phyloP scores from a whole-genome alignment of 2,888 invertebrate genomes.

The Leptopilina drosophilae region DNA sequence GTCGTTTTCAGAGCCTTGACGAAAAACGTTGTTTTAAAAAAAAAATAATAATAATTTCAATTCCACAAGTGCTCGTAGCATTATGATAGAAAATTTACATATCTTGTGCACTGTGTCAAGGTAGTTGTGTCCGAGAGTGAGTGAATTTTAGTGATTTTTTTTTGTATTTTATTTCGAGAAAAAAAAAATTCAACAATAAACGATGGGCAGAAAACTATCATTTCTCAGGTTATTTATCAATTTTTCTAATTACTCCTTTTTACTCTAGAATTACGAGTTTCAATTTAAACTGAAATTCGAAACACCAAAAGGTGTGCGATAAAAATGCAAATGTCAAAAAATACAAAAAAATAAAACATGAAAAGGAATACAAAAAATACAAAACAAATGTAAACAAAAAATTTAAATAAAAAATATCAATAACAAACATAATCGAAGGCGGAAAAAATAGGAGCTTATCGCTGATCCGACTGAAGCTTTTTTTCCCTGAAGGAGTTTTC shows the following conservation, averaged over 20 bases:
- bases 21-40: conserved; percentile 7
- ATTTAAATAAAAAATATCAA: no score
- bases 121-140: neutral
- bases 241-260: neutral
- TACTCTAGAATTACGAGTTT: no score
- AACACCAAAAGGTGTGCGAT: no score
- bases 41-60: neutral
- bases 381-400: no score
- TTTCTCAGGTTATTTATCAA: conserved; percentile 9
- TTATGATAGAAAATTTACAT: conserved; percentile 24
- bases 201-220: conserved; percentile 13
- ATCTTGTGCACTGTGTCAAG: conserved; percentile 25
- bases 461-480: no score
- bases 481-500: no score
- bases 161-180: neutral
- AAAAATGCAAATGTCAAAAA: no score
- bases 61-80: conserved; percentile 5
- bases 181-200: neutral
- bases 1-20: conserved; percentile 10
- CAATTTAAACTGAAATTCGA: no score
- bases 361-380: no score
- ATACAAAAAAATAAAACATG: no score
- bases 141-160: neutral
- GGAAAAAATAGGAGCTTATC: no score
- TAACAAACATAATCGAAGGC: no score